A percentile compares a stretch with the other conserved stretches of the same genome.
These are phyloP conservation scores for Incurvaria masculella DNA, from an alignment of 2,888 invertebrate species.

Conservation along the genomic window DNA sequence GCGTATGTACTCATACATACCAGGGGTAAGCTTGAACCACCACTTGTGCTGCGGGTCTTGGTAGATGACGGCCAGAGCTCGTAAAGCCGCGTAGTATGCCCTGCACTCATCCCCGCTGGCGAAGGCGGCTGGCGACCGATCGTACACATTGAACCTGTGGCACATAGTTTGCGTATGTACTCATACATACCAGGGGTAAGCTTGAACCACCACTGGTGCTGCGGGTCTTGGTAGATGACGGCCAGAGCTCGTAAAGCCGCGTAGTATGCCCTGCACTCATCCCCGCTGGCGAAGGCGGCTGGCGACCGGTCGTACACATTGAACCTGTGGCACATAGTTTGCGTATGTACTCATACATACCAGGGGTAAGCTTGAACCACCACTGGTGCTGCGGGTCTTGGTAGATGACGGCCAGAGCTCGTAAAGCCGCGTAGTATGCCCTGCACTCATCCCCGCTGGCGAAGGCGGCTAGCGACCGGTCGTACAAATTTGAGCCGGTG, in stretches of 20 bases:
- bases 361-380: conserved; percentile 60
- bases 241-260: conserved; percentile 52
- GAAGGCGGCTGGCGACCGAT: conserved; percentile 63
- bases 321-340: conserved; percentile 59
- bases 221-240: conserved; percentile 44
- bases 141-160: conserved; percentile 68
- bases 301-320: conserved; percentile 73
- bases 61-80: conserved; percentile 50
- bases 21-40: conserved; percentile 60
- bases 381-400: conserved; percentile 49
- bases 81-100: conserved; percentile 61
- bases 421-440: conserved; percentile 61
- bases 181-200: conserved; percentile 55
- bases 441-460: too few relatives aligned
- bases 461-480: conserved; percentile 63
- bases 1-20: too few relatives aligned
- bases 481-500: too few relatives aligned
- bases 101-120: too few relatives aligned
- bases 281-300: conserved; percentile 49
- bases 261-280: conserved; percentile 60
- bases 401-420: conserved; percentile 50
- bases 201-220: conserved; percentile 58
- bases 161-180: too few relatives aligned
- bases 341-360: too few relatives aligned
- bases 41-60: conserved; percentile 49